Percentiles rank a stretch among this genome's conserved stretches.
phyloP scores from a whole-genome alignment of 2,113 vertebrate genomes.

The Chitala chitala region DNA sequence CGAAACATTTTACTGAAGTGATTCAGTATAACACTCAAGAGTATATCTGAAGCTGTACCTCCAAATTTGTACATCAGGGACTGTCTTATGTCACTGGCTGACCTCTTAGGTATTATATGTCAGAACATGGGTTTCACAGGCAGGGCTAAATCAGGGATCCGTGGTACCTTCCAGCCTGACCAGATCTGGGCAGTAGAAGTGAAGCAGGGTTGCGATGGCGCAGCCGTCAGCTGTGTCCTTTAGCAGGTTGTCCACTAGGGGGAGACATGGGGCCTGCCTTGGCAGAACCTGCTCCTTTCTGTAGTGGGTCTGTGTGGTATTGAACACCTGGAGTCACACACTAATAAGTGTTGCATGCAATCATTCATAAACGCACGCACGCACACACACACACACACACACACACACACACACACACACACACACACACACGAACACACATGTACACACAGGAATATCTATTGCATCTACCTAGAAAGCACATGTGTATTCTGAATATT shows the following conservation, averaged over 20 bases:
- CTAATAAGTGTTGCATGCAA: not conserved
- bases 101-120: not conserved
- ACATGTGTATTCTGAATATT: not conserved
- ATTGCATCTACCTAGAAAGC: not conserved
- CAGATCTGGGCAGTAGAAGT: slow-evolving; percentile 88
- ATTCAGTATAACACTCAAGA: not conserved
- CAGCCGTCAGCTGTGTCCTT: slow-evolving; percentile 93
- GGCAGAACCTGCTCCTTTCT: slow-evolving; percentile 76
- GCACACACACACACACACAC: not conserved
- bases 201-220: slow-evolving; percentile 80
- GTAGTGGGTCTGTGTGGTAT: slow-evolving; percentile 71
- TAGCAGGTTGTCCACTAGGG: slow-evolving; percentile 84
- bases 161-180: slow-evolving; percentile 77
- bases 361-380: not conserved
- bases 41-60: not conserved
- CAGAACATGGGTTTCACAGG: not conserved
- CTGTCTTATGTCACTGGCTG: not conserved
- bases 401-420: slow-evolving; percentile 30
- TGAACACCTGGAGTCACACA: not conserved
- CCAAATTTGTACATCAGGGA: not conserved
- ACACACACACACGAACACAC: not conserved
- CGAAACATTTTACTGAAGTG: too few species aligned
- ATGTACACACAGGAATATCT: slow-evolving; percentile 11
- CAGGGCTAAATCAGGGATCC: not conserved
- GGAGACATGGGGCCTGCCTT: slow-evolving; percentile 76